These are phyloP conservation scores for Amazona finschi DNA, from an alignment of 2,797 vertebrate genomes.

Conservation along the genomic window DNA sequence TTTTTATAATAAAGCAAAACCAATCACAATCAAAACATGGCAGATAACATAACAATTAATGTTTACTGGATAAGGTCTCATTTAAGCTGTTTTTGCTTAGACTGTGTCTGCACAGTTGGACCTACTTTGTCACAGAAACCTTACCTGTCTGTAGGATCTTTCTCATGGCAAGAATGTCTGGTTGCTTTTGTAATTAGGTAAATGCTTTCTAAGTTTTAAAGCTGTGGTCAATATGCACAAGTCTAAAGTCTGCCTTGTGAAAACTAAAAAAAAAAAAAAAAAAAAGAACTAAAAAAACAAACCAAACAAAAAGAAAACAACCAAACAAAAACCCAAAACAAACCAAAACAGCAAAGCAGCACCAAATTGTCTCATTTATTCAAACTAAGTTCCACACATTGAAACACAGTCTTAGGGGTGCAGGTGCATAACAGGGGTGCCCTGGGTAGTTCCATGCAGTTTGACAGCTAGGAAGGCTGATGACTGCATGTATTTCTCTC, in stretches of 20 bases:
- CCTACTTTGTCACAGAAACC: neutral
- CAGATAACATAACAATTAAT: neutral
- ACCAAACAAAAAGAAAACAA: neutral
- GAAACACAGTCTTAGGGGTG: neutral
- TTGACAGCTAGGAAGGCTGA: neutral
- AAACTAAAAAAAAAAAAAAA: fast-evolving
- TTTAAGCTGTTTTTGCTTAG: neutral
- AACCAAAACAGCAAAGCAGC: neutral
- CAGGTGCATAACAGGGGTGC: neutral
- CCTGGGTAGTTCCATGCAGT: neutral
- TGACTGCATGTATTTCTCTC: neutral
- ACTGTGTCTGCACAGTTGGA: neutral
- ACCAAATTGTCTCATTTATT: neutral
- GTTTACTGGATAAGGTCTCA: neutral
- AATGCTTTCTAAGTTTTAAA: neutral
- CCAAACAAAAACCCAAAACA: neutral
- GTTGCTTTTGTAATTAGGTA: neutral
- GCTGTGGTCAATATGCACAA: neutral
- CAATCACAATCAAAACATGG: neutral
- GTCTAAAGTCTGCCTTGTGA: neutral
- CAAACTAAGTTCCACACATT: neutral
- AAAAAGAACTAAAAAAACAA: neutral
- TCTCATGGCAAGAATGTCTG: neutral
- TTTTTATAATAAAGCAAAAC: neutral
- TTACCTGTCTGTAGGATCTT: neutral